Base-by-base conservation (phyloP, 2,113 vertebrate genomes). In the Psophia crepitans region DNA sequence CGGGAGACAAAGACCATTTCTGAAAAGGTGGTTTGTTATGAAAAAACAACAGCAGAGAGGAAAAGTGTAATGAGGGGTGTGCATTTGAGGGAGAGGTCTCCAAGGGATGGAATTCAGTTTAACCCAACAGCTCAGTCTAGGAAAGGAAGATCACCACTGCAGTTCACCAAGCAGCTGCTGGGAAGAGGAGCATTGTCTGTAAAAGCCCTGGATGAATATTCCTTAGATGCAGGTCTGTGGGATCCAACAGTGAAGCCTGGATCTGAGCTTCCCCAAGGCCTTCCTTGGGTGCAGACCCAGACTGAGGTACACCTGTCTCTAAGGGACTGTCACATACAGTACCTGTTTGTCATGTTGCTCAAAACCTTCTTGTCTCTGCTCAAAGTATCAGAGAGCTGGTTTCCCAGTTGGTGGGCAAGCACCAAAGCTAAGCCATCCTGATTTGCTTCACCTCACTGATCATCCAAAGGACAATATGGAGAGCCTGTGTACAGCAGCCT, bases 71-170 rank as follows among this genome's bases (percentile, higher is more conserved):
- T 58, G 53, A 85, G 30, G 14, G 44, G 9, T n/a, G 26, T n/a
- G 27, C 35, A 37, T 65, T 90, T 54, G 46, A 90, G 3, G 3
- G 49, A 94, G 63, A 91, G 14, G 57, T 90, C 92, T 91, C 75
- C 64, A 75, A 89, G 46, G 76, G 28, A 64, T 49, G 32, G 71
- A 94, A 95, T 78, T 78, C 51, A 94, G 75, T 95, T 93, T 78
- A 90, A 84, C 57, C 41, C 43, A 56, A 56, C 56, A 89, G 69
- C 74, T 93, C 71, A 64, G 39, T 27, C 46, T 70, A 75, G 65
- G 64, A 89, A 94, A 93, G n/a, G 53, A 92, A 60, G 32, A 73
- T 90, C 74, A 68, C 33, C 19, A 53, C 33, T 66, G 33, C 30
- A 87, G 39, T 77, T 91, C 24, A 32, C 46, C 49, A 49, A 78